Base-by-base conservation (phyloP, 2,888 invertebrate genomes). In the Nysson spinosus region DNA sequence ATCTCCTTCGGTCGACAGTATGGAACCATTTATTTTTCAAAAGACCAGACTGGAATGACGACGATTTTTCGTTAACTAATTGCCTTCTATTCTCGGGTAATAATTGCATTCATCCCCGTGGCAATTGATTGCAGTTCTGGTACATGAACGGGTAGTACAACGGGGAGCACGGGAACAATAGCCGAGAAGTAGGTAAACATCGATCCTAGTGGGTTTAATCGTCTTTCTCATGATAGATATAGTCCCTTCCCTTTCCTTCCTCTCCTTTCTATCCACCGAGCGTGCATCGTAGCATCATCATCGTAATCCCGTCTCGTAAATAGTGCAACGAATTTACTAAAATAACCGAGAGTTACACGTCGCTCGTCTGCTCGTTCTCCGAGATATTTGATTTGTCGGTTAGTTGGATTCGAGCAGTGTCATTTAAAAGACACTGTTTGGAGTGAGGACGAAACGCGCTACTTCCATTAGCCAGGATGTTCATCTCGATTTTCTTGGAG, bases 391-490 rank as follows among this genome's bases (percentile, higher is more conserved):
- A n/a, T n/a, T n/a, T n/a, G n/a, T n/a, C n/a, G n/a, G n/a, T n/a
- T n/a, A n/a, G n/a, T n/a, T n/a, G n/a, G n/a, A n/a, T n/a, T n/a
- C n/a, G n/a, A n/a, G n/a, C n/a, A n/a, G n/a, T n/a, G n/a, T n/a
- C n/a, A n/a, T n/a, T n/a, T n/a, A n/a, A n/a, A n/a, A n/a, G n/a
- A n/a, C n/a, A n/a, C n/a, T n/a, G n/a, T n/a, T n/a, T n/a, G n/a
- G n/a, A n/a, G n/a, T n/a, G n/a, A n/a, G n/a, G 50, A 39, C 42
- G 12, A 14, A 51, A 72, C 66, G 57, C 47, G 51, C 54, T 30
- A 47, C 34, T 34, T 26, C 61, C 44, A 64, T 72, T 54, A 57
- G 50, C 57, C 56, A 12, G 30, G 46, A 26, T 35, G 43, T 40
- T 42, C 37, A n/a, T n/a, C 56, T 35, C 39, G 35, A 50, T 72